Conservation (phyloP, 2,113 vertebrate species). For the Plectropomus leopardus region DNA sequence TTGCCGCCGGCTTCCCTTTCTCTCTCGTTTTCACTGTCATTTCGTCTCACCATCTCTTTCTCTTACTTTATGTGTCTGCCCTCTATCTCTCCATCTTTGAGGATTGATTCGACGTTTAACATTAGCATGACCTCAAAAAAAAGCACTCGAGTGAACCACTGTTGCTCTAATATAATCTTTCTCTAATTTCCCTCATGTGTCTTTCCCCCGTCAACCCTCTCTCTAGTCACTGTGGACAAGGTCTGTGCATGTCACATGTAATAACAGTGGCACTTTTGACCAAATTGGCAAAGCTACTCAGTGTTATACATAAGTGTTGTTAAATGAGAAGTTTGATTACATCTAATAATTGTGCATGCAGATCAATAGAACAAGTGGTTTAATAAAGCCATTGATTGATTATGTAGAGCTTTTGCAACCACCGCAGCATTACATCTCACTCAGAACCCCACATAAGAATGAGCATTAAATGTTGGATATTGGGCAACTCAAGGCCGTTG, state of each 20-base stretch:
- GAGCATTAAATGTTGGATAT: not conserved
- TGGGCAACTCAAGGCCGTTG: slow-evolving; percentile 18
- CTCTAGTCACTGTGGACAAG: not conserved
- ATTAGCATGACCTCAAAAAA: slow-evolving; percentile 17
- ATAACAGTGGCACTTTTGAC: slow-evolving; percentile 25
- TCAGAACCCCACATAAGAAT: slow-evolving; percentile 20
- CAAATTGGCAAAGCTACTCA: slow-evolving; percentile 22
- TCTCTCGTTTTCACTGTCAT: slow-evolving; percentile 41
- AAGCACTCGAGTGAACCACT: not conserved
- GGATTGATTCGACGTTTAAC: slow-evolving; percentile 37
- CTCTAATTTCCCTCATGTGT: not conserved
- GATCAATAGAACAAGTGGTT: slow-evolving; percentile 63
- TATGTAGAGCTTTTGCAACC: slow-evolving; percentile 23
- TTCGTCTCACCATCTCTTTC: slow-evolving; percentile 34
- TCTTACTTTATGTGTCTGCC: slow-evolving; percentile 20
- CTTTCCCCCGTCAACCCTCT: not conserved
- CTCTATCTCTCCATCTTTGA: slow-evolving; percentile 32
- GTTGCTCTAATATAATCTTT: slow-evolving; percentile 14
- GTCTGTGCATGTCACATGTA: slow-evolving; percentile 8
- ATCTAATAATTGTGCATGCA: slow-evolving; percentile 31
- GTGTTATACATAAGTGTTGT: slow-evolving; percentile 19
- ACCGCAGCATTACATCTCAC: not conserved
- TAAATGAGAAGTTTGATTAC: slow-evolving; percentile 39
- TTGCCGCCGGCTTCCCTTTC: slow-evolving; percentile 61
- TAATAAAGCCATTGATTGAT: slow-evolving; percentile 58